These are phyloP conservation scores for Acinonyx jubatus DNA, from an alignment of 2,113 vertebrate genomes.

Conservation along the genomic window DNA sequence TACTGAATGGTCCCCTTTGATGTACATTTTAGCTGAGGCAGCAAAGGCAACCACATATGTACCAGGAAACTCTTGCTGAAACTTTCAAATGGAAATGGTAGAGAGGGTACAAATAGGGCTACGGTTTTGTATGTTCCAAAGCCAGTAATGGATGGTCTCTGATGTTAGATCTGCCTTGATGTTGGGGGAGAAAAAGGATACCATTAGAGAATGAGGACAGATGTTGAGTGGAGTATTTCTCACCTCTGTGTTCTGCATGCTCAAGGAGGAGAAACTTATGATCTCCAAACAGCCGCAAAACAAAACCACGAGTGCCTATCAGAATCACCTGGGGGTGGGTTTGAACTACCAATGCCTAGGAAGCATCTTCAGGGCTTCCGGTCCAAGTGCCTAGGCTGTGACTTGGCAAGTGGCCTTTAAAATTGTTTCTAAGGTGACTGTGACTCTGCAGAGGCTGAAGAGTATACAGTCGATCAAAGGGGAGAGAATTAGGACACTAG, in stretches of 20 bases:
- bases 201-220: background rate
- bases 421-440: background rate
- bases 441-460: background rate
- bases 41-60: background rate
- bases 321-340: background rate
- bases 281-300: background rate
- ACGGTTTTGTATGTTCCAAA: background rate
- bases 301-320: background rate
- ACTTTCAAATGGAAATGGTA: background rate
- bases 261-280: background rate
- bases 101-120: background rate
- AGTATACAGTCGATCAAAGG: background rate
- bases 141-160: background rate
- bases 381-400: background rate
- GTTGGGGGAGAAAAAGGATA: background rate
- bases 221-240: background rate
- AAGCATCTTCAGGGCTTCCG: background rate
- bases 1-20: background rate
- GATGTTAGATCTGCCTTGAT: background rate
- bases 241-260: fast-evolving
- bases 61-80: background rate
- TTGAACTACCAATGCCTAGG: background rate
- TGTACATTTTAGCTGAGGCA: background rate
- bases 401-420: background rate
- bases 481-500: background rate